Evolutionary conservation across 2,888 invertebrate species (phyloP).

Genomic region (Girardia tigrina): DNA sequence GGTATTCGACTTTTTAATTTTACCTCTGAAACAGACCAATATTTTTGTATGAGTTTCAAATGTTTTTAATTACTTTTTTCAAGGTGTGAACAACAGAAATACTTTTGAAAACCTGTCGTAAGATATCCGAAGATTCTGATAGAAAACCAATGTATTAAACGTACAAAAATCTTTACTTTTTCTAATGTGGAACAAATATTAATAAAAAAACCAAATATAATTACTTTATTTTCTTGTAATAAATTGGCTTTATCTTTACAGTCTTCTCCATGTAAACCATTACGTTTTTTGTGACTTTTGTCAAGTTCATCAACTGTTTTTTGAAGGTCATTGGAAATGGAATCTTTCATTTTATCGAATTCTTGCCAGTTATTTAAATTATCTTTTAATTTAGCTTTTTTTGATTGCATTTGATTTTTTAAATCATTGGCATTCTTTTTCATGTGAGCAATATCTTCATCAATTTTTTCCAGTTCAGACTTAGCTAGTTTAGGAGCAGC

Average conservation of each 20-base stretch:
- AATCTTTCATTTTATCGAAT: background rate
- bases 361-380: background rate
- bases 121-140: too few species aligned
- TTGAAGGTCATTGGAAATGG: background rate
- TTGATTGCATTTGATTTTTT: background rate
- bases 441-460: background rate
- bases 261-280: background rate
- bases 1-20: too few species aligned
- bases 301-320: background rate
- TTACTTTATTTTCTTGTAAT: background rate
- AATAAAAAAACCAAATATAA: background rate
- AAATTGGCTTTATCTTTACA: background rate
- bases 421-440: background rate
- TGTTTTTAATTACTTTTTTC: too few species aligned
- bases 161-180: too few species aligned
- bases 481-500: background rate
- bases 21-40: too few species aligned
- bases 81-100: too few species aligned
- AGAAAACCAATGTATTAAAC: too few species aligned
- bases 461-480: background rate
- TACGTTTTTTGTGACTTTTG: background rate
- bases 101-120: too few species aligned
- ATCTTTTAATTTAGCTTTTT: background rate
- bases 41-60: too few species aligned
- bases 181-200: too few species aligned